Base-by-base conservation (phyloP, 1,140 invertebrate species). In the Trachymyrmex cornetzi region DNA sequence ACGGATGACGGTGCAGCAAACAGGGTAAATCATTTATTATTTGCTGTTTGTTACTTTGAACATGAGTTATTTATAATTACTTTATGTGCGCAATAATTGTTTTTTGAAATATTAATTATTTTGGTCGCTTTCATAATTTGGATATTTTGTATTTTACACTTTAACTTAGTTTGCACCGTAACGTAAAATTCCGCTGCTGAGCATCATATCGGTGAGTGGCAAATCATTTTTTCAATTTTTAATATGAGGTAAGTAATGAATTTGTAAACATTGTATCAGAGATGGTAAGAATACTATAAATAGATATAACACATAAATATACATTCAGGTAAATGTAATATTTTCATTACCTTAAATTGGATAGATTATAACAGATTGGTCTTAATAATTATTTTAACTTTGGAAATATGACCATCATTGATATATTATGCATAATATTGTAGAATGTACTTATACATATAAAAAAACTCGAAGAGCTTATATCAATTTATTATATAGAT, bases 71-170 rank as follows among this genome's bases (percentile, higher is more conserved):
- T 44, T 44, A 67, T 67, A 1, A 3, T 69, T 48, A 69, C 24
- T 50, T 69, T 7, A 69, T 50, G 22, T 9, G 22, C 6, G 22
- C 38, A 7, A 50, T 50, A 24, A 69, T 50, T 67, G 38, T 69
- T 69, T 69, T 50, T 24, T 69, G 22, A 69, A 67, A 67, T 67
- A 50, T 69, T 69, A 69, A 69, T 69, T 69, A 50, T 69, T 3
- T 69, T 69, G n/a, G 5, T 3, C 11, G n/a, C n/a, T 48, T 2
- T 22, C 2, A 38, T 67, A 67, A 67, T 67, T 38, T 44, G 34
- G 11, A 11, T 67, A 22, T 12, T 66, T 66, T 22, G 4, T 69
- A 69, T 69, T 69, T 50, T 24, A 69, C 22, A 50, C 14, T 69
- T 38, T n/a, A n/a, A n/a, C 0, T 7, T 38, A 38, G 30, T 38